Conservation (phyloP, 2,113 vertebrate genomes). For the Cololabis saira region DNA sequence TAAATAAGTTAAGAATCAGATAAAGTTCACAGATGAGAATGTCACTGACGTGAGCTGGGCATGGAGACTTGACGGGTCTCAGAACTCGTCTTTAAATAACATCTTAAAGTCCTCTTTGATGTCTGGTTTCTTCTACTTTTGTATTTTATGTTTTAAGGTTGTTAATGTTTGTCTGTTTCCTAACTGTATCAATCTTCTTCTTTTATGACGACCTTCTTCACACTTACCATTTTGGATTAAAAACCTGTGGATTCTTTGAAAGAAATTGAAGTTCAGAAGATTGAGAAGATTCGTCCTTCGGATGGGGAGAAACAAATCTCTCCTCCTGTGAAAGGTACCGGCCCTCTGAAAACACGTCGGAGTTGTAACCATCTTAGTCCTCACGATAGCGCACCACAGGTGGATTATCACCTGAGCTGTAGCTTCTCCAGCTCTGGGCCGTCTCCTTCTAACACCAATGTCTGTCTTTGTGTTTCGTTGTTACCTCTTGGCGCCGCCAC, state of each 20-base stretch:
- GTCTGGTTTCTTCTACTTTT: background rate
- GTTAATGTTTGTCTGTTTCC: constrained; percentile 10
- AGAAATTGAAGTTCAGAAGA: constrained; percentile 53
- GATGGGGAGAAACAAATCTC: constrained; percentile 42
- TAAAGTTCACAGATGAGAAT: too few relatives aligned
- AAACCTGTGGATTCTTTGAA: constrained; percentile 41
- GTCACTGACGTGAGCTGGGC: too few relatives aligned
- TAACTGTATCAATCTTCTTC: constrained; percentile 31
- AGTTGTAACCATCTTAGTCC: constrained; percentile 19
- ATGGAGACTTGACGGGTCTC: constrained; percentile 3
- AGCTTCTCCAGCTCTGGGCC: constrained; percentile 18
- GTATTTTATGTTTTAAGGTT: constrained; percentile 1
- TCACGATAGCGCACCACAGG: constrained; percentile 21
- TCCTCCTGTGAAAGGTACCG: constrained; percentile 67
- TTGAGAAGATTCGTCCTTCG: constrained; percentile 30
- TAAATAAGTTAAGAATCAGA: too few relatives aligned
- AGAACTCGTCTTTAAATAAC: background rate
- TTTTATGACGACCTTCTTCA: constrained; percentile 14
- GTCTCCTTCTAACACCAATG: constrained; percentile 52
- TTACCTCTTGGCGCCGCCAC: constrained; percentile 70
- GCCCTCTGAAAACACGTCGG: background rate
- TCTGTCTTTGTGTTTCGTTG: constrained; percentile 65
- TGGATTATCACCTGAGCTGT: constrained; percentile 31
- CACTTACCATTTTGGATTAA: constrained; percentile 27
- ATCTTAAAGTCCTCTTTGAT: background rate